Percentiles rank a stretch among this genome's conserved stretches.
Evolutionary conservation across 2,888 invertebrate species (phyloP).

Genomic region (Agonopterix heracliana): DNA sequence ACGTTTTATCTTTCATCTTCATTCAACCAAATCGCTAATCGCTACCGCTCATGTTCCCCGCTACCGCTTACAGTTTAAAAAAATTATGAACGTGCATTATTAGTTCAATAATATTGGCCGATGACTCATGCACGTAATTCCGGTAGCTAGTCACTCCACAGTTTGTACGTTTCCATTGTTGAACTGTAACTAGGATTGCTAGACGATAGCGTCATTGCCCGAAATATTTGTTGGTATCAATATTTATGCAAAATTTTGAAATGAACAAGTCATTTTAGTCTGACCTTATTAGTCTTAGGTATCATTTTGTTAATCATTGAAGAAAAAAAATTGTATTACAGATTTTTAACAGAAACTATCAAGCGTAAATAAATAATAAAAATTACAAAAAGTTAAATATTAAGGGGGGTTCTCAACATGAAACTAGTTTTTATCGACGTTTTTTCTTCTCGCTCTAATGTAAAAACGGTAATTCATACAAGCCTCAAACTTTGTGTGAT

Average conservation of each 20-base stretch:
- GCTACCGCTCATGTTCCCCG: constrained; percentile 6
- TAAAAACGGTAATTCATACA: no score
- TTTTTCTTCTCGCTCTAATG: no score
- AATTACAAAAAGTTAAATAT: no score
- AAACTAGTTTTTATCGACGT: no score
- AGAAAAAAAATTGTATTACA: no score
- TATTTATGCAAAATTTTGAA: not conserved
- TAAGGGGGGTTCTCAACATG: no score
- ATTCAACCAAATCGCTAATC: not conserved
- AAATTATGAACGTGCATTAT: constrained; percentile 17
- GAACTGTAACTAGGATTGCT: constrained; percentile 15
- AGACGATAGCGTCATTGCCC: constrained; percentile 18
- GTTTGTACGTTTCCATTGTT: constrained; percentile 25
- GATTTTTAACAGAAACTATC: no score
- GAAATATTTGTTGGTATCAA: not conserved
- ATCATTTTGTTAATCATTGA: no score
- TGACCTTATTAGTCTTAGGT: no score
- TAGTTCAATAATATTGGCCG: constrained; percentile 39
- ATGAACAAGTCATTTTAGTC: not conserved
- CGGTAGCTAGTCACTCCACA: constrained; percentile 15
- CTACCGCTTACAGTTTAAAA: constrained; percentile 12
- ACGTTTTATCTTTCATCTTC: no score
- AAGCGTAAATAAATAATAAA: no score
- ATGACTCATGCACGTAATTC: constrained; percentile 37
- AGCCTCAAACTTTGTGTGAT: no score